Percentiles rank a stretch among this genome's conserved stretches.
Evolutionary conservation across 2,113 vertebrate genomes (phyloP).

Genomic region (Petromus typicus): DNA sequence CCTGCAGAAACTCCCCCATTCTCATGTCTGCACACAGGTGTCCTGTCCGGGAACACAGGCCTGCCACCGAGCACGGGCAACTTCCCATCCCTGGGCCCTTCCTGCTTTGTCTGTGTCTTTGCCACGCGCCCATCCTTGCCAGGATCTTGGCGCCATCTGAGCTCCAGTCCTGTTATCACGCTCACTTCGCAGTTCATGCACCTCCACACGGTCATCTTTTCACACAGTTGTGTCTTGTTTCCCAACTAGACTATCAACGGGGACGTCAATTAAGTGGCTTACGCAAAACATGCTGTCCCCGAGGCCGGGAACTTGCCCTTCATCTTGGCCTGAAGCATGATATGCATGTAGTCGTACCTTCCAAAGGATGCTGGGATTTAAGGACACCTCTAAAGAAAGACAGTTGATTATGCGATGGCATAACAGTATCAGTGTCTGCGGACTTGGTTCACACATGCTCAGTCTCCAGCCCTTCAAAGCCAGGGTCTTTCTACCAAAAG

Average conservation of each 20-base stretch:
- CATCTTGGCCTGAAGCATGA: background rate
- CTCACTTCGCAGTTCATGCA: background rate
- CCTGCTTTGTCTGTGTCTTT: background rate
- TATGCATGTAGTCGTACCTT: background rate
- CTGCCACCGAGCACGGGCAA: background rate
- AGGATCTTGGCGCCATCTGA: background rate
- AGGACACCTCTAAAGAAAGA: background rate
- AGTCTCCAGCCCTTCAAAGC: background rate
- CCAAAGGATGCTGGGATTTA: background rate
- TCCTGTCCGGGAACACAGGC: background rate
- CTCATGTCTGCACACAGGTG: background rate
- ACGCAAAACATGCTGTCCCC: background rate
- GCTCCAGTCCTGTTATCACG: background rate
- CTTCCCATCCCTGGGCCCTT: background rate
- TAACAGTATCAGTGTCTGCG: background rate
- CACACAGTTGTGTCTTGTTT: background rate
- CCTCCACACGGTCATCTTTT: background rate
- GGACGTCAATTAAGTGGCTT: background rate
- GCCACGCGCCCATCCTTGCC: background rate
- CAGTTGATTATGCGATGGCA: background rate
- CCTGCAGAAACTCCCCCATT: background rate
- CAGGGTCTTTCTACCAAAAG: slow-evolving; percentile 3
- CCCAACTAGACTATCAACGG: background rate
- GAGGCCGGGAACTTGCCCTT: background rate
- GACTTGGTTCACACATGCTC: background rate